Evolutionary conservation across 2,888 invertebrate genomes (phyloP).

Genomic region (Acanthoscelides obtectus): DNA sequence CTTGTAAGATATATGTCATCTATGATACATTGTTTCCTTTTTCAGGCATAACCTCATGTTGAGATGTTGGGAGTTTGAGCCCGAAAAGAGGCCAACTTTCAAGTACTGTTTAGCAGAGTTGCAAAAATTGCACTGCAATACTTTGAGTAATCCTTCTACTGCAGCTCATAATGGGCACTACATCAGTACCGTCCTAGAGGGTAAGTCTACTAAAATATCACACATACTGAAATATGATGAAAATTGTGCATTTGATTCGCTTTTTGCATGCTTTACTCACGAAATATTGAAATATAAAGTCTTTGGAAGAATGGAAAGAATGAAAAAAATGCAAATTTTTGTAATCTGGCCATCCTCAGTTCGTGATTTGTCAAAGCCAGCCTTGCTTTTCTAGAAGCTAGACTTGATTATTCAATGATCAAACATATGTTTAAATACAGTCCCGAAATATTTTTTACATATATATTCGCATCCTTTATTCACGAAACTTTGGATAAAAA

Average conservation of each 20-base stretch:
- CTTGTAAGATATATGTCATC: background rate
- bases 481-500: too few relatives aligned
- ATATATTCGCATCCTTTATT: too few relatives aligned
- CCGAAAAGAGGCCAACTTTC: conserved; percentile 84
- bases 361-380: too few relatives aligned
- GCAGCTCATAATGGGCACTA: conserved; percentile 49
- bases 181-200: conserved; percentile 46
- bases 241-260: background rate
- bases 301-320: too few relatives aligned
- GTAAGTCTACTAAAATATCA: conserved; percentile 33
- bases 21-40: conserved; percentile 25
- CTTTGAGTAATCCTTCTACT: conserved; percentile 40
- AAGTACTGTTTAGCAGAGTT: conserved; percentile 70
- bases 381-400: too few relatives aligned
- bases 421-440: too few relatives aligned
- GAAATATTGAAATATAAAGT: too few relatives aligned
- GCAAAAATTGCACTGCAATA: conserved; percentile 42
- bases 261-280: background rate
- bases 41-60: conserved; percentile 84
- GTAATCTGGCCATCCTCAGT: background rate
- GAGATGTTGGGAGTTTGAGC: conserved; percentile 81
- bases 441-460: too few relatives aligned
- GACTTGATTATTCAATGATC: too few relatives aligned
- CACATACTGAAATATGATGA: too few relatives aligned
- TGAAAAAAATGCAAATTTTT: background rate